Base-by-base conservation (phyloP, 1,140 invertebrate species). In the Drosophila seguyi region DNA sequence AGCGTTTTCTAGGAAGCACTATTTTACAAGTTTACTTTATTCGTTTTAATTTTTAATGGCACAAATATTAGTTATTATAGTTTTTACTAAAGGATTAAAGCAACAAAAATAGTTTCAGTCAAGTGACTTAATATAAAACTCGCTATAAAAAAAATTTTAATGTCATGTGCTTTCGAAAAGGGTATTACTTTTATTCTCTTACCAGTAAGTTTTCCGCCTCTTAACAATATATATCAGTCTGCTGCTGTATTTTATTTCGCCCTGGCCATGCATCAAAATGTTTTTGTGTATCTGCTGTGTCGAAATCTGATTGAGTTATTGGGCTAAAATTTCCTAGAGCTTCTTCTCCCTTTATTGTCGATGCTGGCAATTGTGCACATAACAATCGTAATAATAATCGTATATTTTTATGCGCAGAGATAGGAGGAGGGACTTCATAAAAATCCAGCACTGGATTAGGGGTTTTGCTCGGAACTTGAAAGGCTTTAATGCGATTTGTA, bases 231-330 rank as follows among this genome's bases (percentile, higher is more conserved):
- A 56, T 55, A 50, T 53, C 25, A 60, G 41, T 77, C 45, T 25
- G 22, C 38, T 59, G 74, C 29, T 60, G 62, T 78, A 61, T 78
- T 84, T 71, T 81, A 61, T 52, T 76, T 73, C 41, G 27, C 47
- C 14, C 18, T 13, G 60, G 60, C 50, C 76, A 67, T 79, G 76
- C 52, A 79, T 56, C 80, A 84, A 71, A 84, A 62, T 59, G 69
- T 73, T 53, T 69, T 47, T 58, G 38, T 75, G 48, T 59, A 50
- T 60, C 50, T 48, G 39, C 14, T 81, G 60, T 63, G 75, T 82
- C 61, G 62, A 62, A 65, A 83, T 88, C 84, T 81, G 85, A 90
- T 88, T 88, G 84, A 90, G 85, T 88, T 88, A 88, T 88, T 90
- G 84, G 77, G 85, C 81, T 66, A 79, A 72, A 79, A 79, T 79